Evolutionary conservation across 2,888 invertebrate genomes (phyloP), one percentile per base, ranked within the genome.

Genomic region (Erebia aethiops): DNA sequence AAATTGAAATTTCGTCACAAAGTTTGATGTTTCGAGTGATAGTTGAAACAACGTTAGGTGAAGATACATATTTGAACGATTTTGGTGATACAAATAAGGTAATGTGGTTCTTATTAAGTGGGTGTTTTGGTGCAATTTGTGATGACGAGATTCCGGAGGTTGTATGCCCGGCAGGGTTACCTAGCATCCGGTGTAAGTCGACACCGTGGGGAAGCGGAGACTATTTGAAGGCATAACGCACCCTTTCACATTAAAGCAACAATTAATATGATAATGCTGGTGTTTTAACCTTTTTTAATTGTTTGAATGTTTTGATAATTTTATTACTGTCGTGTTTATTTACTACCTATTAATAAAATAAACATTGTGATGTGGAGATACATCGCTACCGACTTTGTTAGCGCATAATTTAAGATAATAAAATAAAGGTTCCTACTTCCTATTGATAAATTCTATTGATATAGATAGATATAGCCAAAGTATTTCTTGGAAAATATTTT

Each of bases 181-280:
- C 81, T 83, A 83, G 80, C 86, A 90, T 91, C 91, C 91, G 89
- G 90, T 88, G 90, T 90, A 91, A 91, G 82, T 74, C 84, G 87
- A 91, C 85, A 88, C 86, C 91, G 90, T 91, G 91, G 91, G 91
- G 91, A 91, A 89, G 84, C 84, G 81, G 80, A 76, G 79, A 78
- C 77, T 81, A 82, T 85, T 86, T 84, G 76, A 79, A 81, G 77
- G 77, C 80, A 80, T 81, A 80, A 80, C 77, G 81, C 83, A 67
- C 67, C 67, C 67, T 67, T 67, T 67, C 60, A 83, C 80, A 82
- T 74, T 35, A 74, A 65, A 71, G 52, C 69, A 69, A 64, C 71
- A 63, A 68, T 73, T 70, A 52, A 64, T 66, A 68, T 69, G 41
- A 67, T 72, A 72, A 65, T 66, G 18, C 16, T n/a, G 52, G 13